Evolutionary conservation across 2,113 vertebrate species (phyloP).

Genomic region (Patagioenas fasciata): DNA sequence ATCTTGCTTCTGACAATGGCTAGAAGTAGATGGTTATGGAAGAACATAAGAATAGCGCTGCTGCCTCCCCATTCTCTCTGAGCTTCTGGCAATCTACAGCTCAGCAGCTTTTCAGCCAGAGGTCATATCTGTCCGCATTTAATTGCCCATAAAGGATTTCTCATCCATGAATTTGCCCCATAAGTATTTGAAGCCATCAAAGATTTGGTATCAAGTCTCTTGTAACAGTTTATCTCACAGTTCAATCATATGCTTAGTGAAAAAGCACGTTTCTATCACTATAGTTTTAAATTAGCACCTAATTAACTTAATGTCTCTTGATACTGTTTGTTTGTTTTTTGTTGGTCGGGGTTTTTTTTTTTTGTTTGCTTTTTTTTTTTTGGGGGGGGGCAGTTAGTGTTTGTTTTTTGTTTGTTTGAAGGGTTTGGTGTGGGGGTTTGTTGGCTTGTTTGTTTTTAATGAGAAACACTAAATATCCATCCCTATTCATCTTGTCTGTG

Average conservation of each 20-base stretch:
- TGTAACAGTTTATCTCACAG: background rate
- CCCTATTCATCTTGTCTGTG: background rate
- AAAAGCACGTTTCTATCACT: background rate
- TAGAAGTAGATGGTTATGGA: background rate
- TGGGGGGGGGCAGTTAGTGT: too few relatives aligned
- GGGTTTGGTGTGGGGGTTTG: too few relatives aligned
- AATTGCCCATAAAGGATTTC: background rate
- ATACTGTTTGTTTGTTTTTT: too few relatives aligned
- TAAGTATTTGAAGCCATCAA: background rate
- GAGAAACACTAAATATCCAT: background rate
- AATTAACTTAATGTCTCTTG: background rate
- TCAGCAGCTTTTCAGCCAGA: background rate
- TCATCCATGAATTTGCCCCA: background rate
- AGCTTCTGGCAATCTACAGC: background rate
- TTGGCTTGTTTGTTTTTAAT: background rate
- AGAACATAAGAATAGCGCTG: background rate
- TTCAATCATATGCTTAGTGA: background rate
- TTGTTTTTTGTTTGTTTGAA: too few relatives aligned
- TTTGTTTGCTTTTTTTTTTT: too few relatives aligned
- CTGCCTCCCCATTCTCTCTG: background rate
- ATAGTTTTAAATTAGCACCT: background rate
- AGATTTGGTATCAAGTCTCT: background rate
- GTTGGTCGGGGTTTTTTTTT: too few relatives aligned
- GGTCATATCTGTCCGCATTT: background rate
- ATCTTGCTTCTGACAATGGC: background rate